Conservation (phyloP, 2,797 vertebrate species). For the Girardinus metallicus region DNA sequence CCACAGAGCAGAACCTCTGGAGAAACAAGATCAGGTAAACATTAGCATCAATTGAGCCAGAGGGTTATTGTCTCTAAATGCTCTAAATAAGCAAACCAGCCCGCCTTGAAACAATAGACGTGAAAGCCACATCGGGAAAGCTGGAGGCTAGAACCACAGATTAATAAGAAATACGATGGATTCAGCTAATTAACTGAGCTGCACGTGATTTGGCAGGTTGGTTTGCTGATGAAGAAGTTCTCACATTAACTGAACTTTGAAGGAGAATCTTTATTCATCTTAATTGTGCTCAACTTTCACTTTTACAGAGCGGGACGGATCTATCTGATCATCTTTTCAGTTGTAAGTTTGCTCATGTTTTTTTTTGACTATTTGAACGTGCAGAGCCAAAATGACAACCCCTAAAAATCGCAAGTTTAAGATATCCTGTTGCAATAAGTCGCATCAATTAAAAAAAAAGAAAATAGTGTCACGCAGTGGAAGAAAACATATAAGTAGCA, state of each 20-base stretch:
- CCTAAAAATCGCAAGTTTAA: background rate
- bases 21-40: background rate
- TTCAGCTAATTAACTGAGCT: background rate
- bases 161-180: background rate
- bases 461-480: no score
- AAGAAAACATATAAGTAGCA: no score
- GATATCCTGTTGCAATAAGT: background rate
- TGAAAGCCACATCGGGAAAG: background rate
- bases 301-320: background rate
- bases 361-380: background rate
- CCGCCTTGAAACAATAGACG: background rate
- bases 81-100: background rate
- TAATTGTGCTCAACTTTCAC: background rate
- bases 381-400: background rate
- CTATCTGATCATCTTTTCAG: background rate
- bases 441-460: no score
- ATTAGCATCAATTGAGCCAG: background rate
- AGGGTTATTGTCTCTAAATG: conserved; percentile 5
- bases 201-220: background rate
- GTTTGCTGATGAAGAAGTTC: background rate
- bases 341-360: background rate
- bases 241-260: background rate
- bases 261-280: background rate
- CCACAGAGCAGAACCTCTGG: background rate
- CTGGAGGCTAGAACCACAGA: background rate